Base-by-base conservation (phyloP, 2,113 vertebrate species). In the Dinomys branickii region DNA sequence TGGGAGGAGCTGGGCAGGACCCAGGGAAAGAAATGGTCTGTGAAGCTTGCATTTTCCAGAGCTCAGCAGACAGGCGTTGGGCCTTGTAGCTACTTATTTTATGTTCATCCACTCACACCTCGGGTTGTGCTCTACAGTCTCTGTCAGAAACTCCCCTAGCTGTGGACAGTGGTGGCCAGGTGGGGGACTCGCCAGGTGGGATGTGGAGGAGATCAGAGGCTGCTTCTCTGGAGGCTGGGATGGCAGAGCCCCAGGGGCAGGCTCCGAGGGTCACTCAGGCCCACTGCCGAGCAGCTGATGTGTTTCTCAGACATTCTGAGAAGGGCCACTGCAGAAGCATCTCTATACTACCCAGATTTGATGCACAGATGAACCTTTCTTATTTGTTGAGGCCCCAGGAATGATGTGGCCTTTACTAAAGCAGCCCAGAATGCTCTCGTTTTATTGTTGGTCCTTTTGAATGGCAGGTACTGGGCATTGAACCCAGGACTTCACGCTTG, bases 1-100 rank as follows among this genome's bases (percentile, higher is more conserved):
- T 81, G 90, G 90, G 90, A 98, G 92, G 94, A 87, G 73, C 96
- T 97, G 94, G 96, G 94, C 95, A 93, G 90, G 65, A 80, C 90
- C 38, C 90, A 81, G 94, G 91, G 92, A 97, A 94, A 97, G 94
- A 97, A 97, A 97, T 65, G 82, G 83, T 69, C 82, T 96, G 92
- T 97, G 96, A 96, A 95, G 95, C 83, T 52, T 71, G 82, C 82
- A 59, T 95, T 97, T 98, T 90, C 96, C 94, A 97, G 92, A 94
- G 95, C 96, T 97, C 92, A 56, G 84, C 85, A 91, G 84, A 88
- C 94, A 92, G 82, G 84, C 73, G 2, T 89, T 95, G 71, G 88
- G 94, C 75, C 82, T 94, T 30, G 59, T 58, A 85, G 94, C 87
- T 85, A 83, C 94, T 97, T 91, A 88, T 56, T 96, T 92, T 75